A percentile compares a stretch with the other conserved stretches of the same genome.
These are phyloP conservation scores for Choloepus didactylus DNA, from an alignment of 2,797 vertebrate genomes.

Conservation along the genomic window DNA sequence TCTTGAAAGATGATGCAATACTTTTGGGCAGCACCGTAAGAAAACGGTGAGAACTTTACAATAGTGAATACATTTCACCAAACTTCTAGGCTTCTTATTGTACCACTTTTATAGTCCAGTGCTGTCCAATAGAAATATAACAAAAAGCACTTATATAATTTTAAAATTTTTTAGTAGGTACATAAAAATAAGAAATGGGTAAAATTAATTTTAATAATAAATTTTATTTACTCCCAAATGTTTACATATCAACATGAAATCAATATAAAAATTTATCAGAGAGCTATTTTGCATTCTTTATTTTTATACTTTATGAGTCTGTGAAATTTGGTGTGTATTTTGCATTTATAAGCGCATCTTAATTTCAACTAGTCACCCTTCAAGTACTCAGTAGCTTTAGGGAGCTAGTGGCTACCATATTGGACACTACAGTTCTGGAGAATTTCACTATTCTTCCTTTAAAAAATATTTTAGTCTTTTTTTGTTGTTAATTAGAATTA, in stretches of 20 bases:
- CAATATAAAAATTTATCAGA: neutral
- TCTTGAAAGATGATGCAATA: neutral
- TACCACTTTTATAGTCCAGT: neutral
- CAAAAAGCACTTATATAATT: neutral
- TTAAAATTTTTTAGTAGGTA: neutral
- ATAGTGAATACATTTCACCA: neutral
- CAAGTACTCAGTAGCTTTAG: neutral
- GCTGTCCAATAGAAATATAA: neutral
- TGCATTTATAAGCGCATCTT: neutral
- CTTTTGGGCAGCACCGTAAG: neutral
- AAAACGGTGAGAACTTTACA: conserved; percentile 14
- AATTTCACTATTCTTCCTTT: neutral
- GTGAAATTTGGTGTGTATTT: neutral
- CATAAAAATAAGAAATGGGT: conserved; percentile 23
- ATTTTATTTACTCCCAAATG: neutral
- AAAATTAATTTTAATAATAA: conserved; percentile 13
- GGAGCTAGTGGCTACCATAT: neutral
- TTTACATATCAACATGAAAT: neutral
- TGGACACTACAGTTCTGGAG: neutral
- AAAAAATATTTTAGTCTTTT: neutral
- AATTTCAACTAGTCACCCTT: neutral
- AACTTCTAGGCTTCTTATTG: neutral
- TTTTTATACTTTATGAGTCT: neutral
- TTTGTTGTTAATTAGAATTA: neutral
- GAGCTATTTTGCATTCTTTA: neutral